Base-by-base conservation (phyloP, 2,888 invertebrate species). In the Meghimatium bilineatum region DNA sequence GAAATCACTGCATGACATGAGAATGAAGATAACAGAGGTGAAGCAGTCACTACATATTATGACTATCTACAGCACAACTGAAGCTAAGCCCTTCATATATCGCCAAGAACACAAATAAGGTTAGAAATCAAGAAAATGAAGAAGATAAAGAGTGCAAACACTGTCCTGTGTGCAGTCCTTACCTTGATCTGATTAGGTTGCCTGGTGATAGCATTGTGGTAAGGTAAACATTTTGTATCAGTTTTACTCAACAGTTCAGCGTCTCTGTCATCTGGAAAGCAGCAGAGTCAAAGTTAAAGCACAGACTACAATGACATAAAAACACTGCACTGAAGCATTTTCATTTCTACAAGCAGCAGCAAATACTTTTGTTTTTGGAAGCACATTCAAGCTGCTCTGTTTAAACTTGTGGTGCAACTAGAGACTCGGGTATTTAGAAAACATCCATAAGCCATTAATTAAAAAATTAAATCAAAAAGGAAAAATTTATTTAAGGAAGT, bases 171-270 rank as follows among this genome's bases (percentile, higher is more conserved):
- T 82, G 82, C 67, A 52, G 26, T n/a, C 69, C 83, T 80, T 84
- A 84, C 84, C 84, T 84, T 80, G 56, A 84, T 69, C 52, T 84
- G 84, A 80, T 84, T 80, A 49, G 84, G 84, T 71, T 84, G 84
- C 56, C 80, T 72, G 76, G 84, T 84, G 69, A 84, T 80, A 63
- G 84, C 84, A 76, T 84, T 84, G 74, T 80, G 60, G 84, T 84
- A 80, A 69, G 83, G 79, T 84, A 84, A 74, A 80, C 79, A 79
- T 84, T 84, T 84, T 66, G 83, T 80, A 80, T 84, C 83, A 49
- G 77, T 72, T 84, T 84, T 84, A 78, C 78, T 78, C 74, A 84
- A 80, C 75, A 84, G 49, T 36, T 84, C 83, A n/a, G 72, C 60
- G 17, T 80, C 83, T 56, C 72, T 72, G 66, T 84, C 83, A 84